A percentile compares a stretch with the other conserved stretches of the same genome.
Conservation (phyloP, 2,888 invertebrate species). For the Leptopterna dolabrata region DNA sequence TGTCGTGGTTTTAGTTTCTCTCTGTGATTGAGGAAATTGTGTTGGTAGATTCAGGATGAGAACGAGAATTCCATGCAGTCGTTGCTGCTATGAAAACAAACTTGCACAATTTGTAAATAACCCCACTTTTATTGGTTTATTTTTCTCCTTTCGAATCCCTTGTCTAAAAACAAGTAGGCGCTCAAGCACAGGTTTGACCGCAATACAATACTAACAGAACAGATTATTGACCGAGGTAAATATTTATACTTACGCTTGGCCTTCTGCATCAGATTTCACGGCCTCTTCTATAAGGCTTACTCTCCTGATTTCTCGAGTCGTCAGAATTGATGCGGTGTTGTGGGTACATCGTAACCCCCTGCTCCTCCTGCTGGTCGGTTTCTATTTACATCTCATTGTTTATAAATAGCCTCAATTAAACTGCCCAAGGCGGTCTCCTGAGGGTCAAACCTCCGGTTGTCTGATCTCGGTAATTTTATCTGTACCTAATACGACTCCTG, state of each 20-base stretch:
- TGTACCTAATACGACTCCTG: not conserved
- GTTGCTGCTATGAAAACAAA: not conserved
- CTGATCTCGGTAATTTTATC: not conserved
- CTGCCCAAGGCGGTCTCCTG: not conserved
- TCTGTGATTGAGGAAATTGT: too few relatives aligned
- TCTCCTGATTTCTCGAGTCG: not conserved
- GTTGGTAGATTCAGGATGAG: too few relatives aligned
- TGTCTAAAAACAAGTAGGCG: not conserved
- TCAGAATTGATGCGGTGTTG: not conserved
- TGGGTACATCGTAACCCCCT: not conserved
- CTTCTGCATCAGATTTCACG: not conserved
- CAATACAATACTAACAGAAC: not conserved
- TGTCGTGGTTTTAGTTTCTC: too few relatives aligned
- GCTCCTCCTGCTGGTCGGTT: not conserved
- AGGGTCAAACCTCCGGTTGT: not conserved
- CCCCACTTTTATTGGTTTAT: not conserved
- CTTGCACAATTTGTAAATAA: not conserved
- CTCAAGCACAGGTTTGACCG: not conserved
- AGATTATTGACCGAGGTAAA: not conserved
- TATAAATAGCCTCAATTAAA: conserved; percentile 1
- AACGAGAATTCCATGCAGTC: not conserved
- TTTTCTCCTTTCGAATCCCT: not conserved
- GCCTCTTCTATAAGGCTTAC: not conserved
- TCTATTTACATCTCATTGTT: conserved; percentile 11
- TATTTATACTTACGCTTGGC: not conserved